Base-by-base conservation (phyloP, 1,140 invertebrate genomes). In the Drosophila bifasciata region DNA sequence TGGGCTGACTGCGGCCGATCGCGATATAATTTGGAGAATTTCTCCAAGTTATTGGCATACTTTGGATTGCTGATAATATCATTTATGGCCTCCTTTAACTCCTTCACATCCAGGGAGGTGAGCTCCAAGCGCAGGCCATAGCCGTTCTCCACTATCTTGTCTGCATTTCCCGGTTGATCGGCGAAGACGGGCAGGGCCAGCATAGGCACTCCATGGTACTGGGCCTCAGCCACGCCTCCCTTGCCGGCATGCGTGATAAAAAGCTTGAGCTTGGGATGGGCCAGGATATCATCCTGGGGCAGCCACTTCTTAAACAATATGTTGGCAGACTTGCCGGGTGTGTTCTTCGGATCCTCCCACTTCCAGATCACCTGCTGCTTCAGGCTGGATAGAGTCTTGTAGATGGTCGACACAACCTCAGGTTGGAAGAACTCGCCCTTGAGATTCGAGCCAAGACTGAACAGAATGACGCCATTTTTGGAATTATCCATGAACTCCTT, bases 191-290 rank as follows among this genome's bases (percentile, higher is more conserved):
- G 96, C 28, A 96, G 92, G 0, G 94, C 94, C 28, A 96, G 91
- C 52, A 96, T 93, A 4, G 96, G 96, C 5, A 95, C 93, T 76
- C 93, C 94, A 74, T 95, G 94, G 91, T 94, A 94, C 7, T 96
- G 89, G 1, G 95, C 93, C 91, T 97, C 96, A 53, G 95, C 93
- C 9, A 94, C 92, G 41, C 95, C 95, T 41, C 95, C 93, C 40
- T 94, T 90, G 17, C 96, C 96, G 15, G 95, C 95, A 78, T 96
- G 95, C 0, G 95, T 95, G 16, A 97, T 94, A 75, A 97, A 96
- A 0, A 93, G 92, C 77, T 93, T 94, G 2, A 95, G 89, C 57
- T 96, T 96, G 4, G 92, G 93, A 92, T 96, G 95, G 40, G 93
- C 95, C 7, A 91, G 86, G 72, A 96, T 92, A 69, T 95, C 95